Evolutionary conservation across 1,140 invertebrate species (phyloP).

Genomic region (Subanguina moxae): DNA sequence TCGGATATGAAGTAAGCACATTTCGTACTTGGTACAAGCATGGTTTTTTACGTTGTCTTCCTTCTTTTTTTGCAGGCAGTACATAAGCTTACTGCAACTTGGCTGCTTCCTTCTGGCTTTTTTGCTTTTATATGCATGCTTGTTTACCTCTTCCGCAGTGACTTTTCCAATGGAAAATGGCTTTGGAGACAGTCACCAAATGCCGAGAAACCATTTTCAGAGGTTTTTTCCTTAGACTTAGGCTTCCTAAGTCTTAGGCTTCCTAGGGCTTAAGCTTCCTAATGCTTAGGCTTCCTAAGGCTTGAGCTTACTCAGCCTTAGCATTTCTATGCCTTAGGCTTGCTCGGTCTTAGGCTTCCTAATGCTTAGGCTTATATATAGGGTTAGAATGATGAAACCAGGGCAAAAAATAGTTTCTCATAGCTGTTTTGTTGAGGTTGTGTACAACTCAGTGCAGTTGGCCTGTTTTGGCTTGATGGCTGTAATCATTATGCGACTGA

Average conservation of each 20-base stretch:
- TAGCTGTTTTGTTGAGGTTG: slow-evolving; percentile 63
- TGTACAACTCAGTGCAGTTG: slow-evolving; percentile 71
- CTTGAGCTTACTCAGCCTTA: not conserved
- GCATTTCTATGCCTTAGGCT: not conserved
- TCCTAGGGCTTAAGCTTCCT: too few relatives aligned
- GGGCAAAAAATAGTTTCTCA: too few relatives aligned
- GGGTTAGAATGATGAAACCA: too few relatives aligned
- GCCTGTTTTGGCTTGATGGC: slow-evolving; percentile 72
- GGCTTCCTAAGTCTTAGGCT: not conserved
- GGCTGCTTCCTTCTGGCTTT: slow-evolving; percentile 65
- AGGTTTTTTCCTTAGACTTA: slow-evolving; percentile 3
- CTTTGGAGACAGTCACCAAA: not conserved
- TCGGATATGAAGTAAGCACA: slow-evolving; percentile 63
- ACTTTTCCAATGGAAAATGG: slow-evolving; percentile 17
- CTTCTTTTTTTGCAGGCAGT: slow-evolving; percentile 26
- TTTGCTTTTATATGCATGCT: slow-evolving; percentile 60
- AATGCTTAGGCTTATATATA: too few relatives aligned
- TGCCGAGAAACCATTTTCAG: slow-evolving; percentile 1
- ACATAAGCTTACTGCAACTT: slow-evolving; percentile 63
- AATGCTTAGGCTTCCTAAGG: too few relatives aligned
- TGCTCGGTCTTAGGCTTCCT: too few relatives aligned
- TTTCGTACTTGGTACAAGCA: slow-evolving; percentile 21
- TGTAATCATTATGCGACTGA: slow-evolving; percentile 75
- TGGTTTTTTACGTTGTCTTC: too few relatives aligned
- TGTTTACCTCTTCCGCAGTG: slow-evolving; percentile 26